These are phyloP conservation scores for Melanargia galathea DNA, from an alignment of 2,888 invertebrate species.

Conservation along the genomic window DNA sequence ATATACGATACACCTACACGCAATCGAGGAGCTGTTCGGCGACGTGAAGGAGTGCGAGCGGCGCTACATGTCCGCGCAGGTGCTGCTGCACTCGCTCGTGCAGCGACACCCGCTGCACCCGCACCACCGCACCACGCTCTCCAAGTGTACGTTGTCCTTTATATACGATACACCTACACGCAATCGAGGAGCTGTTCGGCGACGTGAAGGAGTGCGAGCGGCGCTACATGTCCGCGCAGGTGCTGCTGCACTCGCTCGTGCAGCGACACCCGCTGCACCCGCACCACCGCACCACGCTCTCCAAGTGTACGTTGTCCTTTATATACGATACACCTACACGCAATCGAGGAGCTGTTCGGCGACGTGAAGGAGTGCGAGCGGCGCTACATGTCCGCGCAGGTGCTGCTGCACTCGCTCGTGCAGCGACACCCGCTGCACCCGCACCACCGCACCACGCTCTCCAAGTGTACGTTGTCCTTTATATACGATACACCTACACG, in stretches of 20 bases:
- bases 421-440: constrained; percentile 97
- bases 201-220: constrained; percentile 97
- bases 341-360: constrained; percentile 92
- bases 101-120: constrained; percentile 97
- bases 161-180: neutral
- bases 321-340: neutral
- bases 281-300: constrained; percentile 92
- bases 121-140: constrained; percentile 92
- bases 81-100: constrained; percentile 96
- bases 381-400: constrained; percentile 98
- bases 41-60: constrained; percentile 97
- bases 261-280: constrained; percentile 97
- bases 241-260: constrained; percentile 96
- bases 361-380: constrained; percentile 97
- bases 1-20: neutral
- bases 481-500: neutral
- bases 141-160: constrained; percentile 88
- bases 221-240: constrained; percentile 98
- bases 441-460: constrained; percentile 92
- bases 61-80: constrained; percentile 98
- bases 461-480: constrained; percentile 88
- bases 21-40: constrained; percentile 92
- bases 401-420: constrained; percentile 96
- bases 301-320: constrained; percentile 88
- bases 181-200: constrained; percentile 92